These are phyloP conservation scores for Agrotis segetum DNA, from an alignment of 2,888 invertebrate species.

Conservation along the genomic window DNA sequence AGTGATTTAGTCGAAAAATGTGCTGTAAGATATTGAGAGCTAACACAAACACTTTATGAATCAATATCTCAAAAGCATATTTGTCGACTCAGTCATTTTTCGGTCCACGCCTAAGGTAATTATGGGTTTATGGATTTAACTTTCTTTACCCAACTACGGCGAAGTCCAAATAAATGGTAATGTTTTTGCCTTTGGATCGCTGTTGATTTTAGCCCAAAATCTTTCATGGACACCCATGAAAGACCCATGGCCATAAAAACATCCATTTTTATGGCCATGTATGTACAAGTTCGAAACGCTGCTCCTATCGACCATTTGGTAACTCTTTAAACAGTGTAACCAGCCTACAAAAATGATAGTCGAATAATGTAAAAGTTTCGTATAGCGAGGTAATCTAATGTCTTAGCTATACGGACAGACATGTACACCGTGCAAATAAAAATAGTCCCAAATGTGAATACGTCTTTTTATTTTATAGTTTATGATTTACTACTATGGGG, in stretches of 20 bases:
- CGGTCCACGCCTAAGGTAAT: too few relatives aligned
- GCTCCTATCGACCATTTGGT: background rate
- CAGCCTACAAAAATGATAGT: slow-evolving; percentile 42
- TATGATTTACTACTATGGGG: too few relatives aligned
- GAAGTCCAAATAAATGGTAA: background rate
- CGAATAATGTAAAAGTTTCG: slow-evolving; percentile 45
- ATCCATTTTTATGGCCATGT: background rate
- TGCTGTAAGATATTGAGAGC: too few relatives aligned
- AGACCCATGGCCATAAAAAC: background rate
- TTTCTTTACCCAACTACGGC: background rate
- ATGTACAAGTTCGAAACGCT: background rate
- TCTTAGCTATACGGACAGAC: slow-evolving; percentile 44
- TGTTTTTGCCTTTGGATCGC: background rate
- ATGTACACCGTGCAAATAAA: slow-evolving; percentile 67
- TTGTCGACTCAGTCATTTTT: too few relatives aligned
- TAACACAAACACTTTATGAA: too few relatives aligned
- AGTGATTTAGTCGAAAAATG: too few relatives aligned
- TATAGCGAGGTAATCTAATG: slow-evolving; percentile 33
- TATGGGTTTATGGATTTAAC: background rate
- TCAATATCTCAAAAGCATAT: too few relatives aligned
- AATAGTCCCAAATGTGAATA: slow-evolving; percentile 66
- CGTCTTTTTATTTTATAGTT: slow-evolving; percentile 44
- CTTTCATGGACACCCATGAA: background rate
- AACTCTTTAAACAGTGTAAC: slow-evolving; percentile 57
- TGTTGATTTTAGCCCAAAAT: background rate